These are phyloP conservation scores for Acropternis orthonyx DNA, from an alignment of 2,797 vertebrate genomes.

Conservation along the genomic window DNA sequence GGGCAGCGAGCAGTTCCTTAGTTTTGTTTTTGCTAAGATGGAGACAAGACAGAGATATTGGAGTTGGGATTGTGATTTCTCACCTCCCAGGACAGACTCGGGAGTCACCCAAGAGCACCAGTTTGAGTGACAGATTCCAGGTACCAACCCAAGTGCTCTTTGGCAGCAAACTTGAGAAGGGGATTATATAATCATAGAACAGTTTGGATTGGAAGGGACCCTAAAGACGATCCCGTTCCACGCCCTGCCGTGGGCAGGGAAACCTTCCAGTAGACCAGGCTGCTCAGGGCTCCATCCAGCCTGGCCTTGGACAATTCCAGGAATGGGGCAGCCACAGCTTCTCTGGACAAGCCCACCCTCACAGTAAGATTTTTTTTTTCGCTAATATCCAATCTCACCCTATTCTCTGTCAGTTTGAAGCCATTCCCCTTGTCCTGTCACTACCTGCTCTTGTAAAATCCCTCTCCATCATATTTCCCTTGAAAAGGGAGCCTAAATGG, in stretches of 20 bases:
- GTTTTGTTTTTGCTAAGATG: accelerated
- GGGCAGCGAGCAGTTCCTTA: background rate
- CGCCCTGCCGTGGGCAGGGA: background rate
- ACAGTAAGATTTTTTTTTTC: background rate
- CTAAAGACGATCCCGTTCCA: no score
- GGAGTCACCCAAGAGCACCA: background rate
- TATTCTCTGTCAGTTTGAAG: background rate
- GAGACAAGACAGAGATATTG: background rate
- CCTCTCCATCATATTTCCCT: background rate
- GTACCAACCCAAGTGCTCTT: background rate
- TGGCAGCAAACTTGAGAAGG: background rate
- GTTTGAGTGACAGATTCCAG: background rate
- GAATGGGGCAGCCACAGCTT: background rate
- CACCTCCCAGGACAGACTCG: accelerated
- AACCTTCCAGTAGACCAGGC: background rate
- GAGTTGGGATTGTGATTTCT: background rate
- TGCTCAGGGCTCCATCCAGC: background rate
- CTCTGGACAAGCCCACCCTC: background rate
- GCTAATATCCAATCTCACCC: background rate
- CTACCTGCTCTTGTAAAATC: background rate
- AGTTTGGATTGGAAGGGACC: background rate
- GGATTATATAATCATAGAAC: no score
- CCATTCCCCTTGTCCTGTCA: background rate
- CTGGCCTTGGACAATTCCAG: background rate
- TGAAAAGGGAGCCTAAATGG: background rate